A percentile compares a stretch with the other conserved stretches of the same genome.
These are phyloP conservation scores for Carassius gibelio DNA, from an alignment of 2,113 vertebrate genomes.

Conservation along the genomic window DNA sequence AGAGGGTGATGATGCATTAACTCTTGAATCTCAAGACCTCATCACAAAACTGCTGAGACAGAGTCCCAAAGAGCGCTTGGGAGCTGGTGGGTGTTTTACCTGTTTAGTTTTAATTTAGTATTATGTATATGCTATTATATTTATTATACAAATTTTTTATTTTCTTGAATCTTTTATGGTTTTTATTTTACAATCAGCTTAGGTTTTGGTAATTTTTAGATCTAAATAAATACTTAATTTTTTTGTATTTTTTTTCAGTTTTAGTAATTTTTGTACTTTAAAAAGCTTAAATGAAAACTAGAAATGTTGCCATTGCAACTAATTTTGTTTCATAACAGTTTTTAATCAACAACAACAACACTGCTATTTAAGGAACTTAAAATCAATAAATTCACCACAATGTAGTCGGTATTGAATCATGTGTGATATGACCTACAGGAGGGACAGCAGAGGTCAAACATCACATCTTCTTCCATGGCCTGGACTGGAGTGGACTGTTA, in stretches of 20 bases:
- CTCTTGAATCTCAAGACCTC: slow-evolving; percentile 86
- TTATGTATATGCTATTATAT: neutral
- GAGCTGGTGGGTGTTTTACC: slow-evolving; percentile 79
- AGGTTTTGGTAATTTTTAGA: too few relatives aligned
- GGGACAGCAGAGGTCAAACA: slow-evolving; percentile 90
- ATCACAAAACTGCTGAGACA: slow-evolving; percentile 88
- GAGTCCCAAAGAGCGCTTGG: slow-evolving; percentile 87
- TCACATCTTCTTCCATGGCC: slow-evolving; percentile 85
- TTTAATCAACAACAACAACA: neutral
- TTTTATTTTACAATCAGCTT: too few relatives aligned
- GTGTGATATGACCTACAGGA: slow-evolving; percentile 69
- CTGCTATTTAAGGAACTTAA: neutral
- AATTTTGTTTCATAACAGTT: neutral
- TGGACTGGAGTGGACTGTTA: slow-evolving; percentile 93
- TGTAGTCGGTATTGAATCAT: neutral
- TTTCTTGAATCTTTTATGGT: too few relatives aligned
- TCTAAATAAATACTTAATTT: too few relatives aligned
- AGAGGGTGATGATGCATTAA: slow-evolving; percentile 88
- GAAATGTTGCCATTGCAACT: too few relatives aligned
- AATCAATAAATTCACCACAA: neutral
- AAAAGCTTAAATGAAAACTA: neutral
- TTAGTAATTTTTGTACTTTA: neutral
- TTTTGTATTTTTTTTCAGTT: neutral
- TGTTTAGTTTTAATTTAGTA: neutral
- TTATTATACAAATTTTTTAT: neutral